These are phyloP conservation scores for Meta bourneti DNA, from an alignment of 2,888 invertebrate species.

Conservation along the genomic window DNA sequence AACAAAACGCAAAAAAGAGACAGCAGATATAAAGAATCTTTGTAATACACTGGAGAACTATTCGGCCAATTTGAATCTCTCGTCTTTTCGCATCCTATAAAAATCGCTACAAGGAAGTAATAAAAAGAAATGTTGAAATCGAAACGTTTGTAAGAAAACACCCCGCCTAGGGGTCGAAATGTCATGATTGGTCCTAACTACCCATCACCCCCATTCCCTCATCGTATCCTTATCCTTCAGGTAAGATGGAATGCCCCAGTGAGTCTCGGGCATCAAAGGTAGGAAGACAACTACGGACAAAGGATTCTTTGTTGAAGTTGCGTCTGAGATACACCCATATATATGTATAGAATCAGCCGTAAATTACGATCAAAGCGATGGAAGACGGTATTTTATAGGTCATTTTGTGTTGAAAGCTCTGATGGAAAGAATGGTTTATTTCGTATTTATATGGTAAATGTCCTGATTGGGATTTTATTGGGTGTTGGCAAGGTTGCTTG, in stretches of 20 bases:
- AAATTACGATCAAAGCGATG: background rate
- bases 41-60: background rate
- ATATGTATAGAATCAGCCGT: background rate
- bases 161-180: conserved; percentile 39
- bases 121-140: background rate
- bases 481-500: conserved; percentile 14
- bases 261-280: background rate
- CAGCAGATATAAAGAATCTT: background rate
- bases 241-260: conserved; percentile 4
- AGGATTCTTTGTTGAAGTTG: conserved; percentile 32
- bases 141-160: conserved; percentile 5
- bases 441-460: conserved; percentile 7
- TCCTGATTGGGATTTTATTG: conserved; percentile 8
- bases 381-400: background rate
- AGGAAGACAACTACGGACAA: background rate
- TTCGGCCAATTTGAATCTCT: background rate
- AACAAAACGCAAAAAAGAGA: no score
- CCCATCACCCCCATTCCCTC: background rate
- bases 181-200: conserved; percentile 1
- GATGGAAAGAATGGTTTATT: background rate
- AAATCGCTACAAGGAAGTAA: conserved; percentile 7
- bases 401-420: background rate
- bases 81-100: background rate
- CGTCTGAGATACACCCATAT: conserved; percentile 18
- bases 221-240: background rate